Conservation (phyloP, 37 sponge, comb jelly and placozoan genomes). For the Dysidea cf. avara region DNA sequence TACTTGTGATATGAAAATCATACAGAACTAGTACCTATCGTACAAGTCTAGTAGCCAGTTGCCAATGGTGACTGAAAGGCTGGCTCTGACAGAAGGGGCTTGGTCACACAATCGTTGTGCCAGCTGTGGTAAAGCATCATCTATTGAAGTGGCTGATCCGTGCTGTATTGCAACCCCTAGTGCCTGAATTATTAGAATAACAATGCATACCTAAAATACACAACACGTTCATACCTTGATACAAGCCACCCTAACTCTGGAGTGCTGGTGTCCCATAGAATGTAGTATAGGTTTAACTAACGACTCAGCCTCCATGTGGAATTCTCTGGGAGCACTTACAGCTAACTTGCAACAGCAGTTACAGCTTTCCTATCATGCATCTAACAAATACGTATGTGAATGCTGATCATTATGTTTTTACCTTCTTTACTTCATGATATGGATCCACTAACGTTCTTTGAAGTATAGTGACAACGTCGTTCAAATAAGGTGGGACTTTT, state of each 20-base stretch:
- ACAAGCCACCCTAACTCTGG: slow-evolving; percentile 80
- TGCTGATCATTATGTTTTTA: too few relatives aligned
- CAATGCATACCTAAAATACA: too few relatives aligned
- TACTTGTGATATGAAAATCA: slow-evolving; percentile 38
- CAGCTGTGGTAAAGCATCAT: slow-evolving; percentile 61
- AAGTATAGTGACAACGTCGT: slow-evolving; percentile 68
- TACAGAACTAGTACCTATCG: slow-evolving; percentile 76
- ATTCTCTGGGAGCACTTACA: slow-evolving; percentile 43
- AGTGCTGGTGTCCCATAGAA: slow-evolving; percentile 91
- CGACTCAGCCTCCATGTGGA: slow-evolving; percentile 72
- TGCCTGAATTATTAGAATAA: slow-evolving; percentile 49
- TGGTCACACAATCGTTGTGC: slow-evolving; percentile 87
- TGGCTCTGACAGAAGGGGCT: slow-evolving; percentile 67
- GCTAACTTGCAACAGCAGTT: slow-evolving; percentile 56
- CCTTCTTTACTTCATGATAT: slow-evolving; percentile 96
- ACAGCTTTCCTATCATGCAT: slow-evolving; percentile 67
- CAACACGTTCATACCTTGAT: slow-evolving; percentile 69
- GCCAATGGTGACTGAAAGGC: slow-evolving; percentile 57
- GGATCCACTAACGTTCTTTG: slow-evolving; percentile 80
- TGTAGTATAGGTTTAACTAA: slow-evolving; percentile 82
- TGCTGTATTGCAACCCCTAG: slow-evolving; percentile 49
- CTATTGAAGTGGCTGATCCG: slow-evolving; percentile 53
- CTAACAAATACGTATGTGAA: not conserved
- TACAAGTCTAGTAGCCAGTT: slow-evolving; percentile 73
- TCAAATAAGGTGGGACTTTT: slow-evolving; percentile 66